Percentiles rank a stretch among this genome's conserved stretches.
Conservation (phyloP, 2,797 vertebrate species). For the Threskiornis aethiopicus region DNA sequence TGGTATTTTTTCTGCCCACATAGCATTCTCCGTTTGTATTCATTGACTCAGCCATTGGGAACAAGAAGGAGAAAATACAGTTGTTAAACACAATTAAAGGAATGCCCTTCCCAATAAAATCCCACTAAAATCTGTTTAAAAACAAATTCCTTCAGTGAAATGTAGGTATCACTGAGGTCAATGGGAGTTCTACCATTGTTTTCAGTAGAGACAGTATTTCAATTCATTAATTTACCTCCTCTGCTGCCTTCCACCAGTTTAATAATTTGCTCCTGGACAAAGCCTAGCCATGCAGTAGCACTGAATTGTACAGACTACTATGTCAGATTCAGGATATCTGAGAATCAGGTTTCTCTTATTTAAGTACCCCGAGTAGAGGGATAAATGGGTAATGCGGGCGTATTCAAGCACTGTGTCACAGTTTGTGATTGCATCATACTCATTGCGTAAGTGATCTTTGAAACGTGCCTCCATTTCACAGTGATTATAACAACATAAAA, state of each 20-base stretch:
- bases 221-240: background rate
- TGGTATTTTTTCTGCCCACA: background rate
- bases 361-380: background rate
- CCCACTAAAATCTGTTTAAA: background rate
- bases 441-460: background rate
- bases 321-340: background rate
- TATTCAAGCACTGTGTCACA: background rate
- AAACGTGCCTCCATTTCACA: conserved; percentile 59
- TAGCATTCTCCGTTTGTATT: background rate
- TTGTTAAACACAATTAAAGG: background rate
- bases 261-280: background rate
- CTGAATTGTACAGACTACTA: background rate
- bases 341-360: background rate
- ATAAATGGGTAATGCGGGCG: background rate
- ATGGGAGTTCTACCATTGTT: background rate
- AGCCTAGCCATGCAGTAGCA: background rate
- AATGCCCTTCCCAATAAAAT: background rate
- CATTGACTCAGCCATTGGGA: background rate
- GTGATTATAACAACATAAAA: conserved; percentile 88
- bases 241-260: background rate
- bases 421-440: background rate
- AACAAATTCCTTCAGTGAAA: background rate
- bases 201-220: background rate
- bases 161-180: background rate
- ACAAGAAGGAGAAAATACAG: background rate